Conservation (phyloP, 2,113 vertebrate species). For the Globicephala melas region DNA sequence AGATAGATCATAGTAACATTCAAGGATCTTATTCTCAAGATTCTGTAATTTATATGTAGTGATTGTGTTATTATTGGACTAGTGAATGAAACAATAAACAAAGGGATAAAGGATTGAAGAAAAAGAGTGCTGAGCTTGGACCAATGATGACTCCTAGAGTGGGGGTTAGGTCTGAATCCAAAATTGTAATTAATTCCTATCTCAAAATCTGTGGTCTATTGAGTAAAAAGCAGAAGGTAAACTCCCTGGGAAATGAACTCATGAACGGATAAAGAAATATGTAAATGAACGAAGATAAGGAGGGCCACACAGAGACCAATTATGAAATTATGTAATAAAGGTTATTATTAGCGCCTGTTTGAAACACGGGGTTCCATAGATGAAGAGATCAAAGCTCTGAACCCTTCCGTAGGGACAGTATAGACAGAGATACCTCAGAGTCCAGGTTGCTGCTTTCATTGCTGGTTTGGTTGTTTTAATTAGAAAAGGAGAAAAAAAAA, state of each 20-base stretch:
- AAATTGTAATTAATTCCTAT: not conserved
- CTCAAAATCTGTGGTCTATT: not conserved
- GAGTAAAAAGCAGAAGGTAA: not conserved
- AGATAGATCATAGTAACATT: not conserved
- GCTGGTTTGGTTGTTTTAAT: not conserved
- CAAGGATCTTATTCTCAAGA: not conserved
- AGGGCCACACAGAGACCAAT: not conserved
- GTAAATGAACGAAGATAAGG: not conserved
- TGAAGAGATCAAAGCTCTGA: not conserved
- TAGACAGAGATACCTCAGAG: not conserved
- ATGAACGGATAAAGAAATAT: not conserved
- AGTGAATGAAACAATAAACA: not conserved
- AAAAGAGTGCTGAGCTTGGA: not conserved
- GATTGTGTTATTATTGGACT: not conserved
- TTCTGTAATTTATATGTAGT: not conserved
- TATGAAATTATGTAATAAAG: not conserved
- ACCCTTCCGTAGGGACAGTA: fast-evolving
- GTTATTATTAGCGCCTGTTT: not conserved
- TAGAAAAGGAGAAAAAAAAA: not conserved
- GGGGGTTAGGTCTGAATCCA: not conserved
- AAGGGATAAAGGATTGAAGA: not conserved
- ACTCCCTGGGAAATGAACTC: not conserved
- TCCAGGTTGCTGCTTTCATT: not conserved
- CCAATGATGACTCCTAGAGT: not conserved
- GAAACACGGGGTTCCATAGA: not conserved